phyloP scores from a whole-genome alignment of 1,140 invertebrate genomes.

The Bombus sylvicola region DNA sequence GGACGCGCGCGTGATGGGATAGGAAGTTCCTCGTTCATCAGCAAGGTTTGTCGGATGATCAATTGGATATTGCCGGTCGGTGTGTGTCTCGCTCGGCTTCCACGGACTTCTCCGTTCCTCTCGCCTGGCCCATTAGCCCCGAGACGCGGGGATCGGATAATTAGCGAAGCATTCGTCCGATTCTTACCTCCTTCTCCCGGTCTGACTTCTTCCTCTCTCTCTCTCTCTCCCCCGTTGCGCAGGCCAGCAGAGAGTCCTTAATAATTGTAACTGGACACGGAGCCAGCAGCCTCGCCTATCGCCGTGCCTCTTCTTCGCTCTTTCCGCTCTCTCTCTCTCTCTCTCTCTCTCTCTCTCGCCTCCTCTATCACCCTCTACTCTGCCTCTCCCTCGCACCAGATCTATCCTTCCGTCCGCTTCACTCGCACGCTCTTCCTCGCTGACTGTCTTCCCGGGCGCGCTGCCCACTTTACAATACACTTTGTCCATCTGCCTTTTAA shows the following conservation, averaged over 20 bases:
- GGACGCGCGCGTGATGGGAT: conserved; percentile 55
- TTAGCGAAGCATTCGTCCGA: conserved; percentile 77
- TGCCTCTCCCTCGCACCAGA: background rate
- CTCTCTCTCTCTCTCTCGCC: background rate
- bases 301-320: conserved; percentile 37
- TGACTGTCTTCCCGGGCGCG: conserved; percentile 69
- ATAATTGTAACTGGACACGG: conserved; percentile 84
- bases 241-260: conserved; percentile 76
- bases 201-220: conserved; percentile 62
- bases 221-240: background rate
- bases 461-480: conserved; percentile 84
- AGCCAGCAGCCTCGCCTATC: conserved; percentile 82
- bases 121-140: conserved; percentile 74
- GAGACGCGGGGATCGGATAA: conserved; percentile 79
- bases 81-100: conserved; percentile 57
- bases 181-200: conserved; percentile 69
- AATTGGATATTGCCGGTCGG: conserved; percentile 78
- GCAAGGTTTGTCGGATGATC: conserved; percentile 78
- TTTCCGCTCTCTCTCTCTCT: conserved; percentile 5
- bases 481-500: conserved; percentile 84
- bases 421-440: conserved; percentile 2
- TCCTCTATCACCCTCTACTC: too few relatives aligned
- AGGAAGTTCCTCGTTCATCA: conserved; percentile 74
- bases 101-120: conserved; percentile 31
- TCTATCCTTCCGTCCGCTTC: conserved; percentile 1